phyloP scores from a whole-genome alignment of 1,140 invertebrate genomes.

The Globodera ellingtonae region DNA sequence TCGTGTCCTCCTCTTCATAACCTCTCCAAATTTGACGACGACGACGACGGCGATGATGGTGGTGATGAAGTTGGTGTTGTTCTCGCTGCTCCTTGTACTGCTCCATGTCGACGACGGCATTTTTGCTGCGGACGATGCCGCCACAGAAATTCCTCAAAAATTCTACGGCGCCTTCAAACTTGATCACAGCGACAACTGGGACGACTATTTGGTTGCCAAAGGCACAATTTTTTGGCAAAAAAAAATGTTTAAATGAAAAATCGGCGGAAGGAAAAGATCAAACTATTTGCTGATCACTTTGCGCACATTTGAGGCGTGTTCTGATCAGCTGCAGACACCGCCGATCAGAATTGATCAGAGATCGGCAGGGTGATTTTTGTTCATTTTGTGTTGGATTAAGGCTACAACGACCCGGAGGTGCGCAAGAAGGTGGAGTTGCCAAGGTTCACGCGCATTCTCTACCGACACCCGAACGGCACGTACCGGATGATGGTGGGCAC shows the following conservation, averaged over 20 bases:
- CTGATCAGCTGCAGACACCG: no score
- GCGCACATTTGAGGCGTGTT: no score
- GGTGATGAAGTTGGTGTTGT: slow-evolving; percentile 1
- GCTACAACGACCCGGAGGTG: slow-evolving; percentile 9
- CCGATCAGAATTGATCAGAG: no score
- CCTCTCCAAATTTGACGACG: not conserved
- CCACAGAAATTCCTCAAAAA: slow-evolving; percentile 17
- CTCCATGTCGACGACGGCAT: not conserved
- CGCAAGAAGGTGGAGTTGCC: slow-evolving; percentile 3
- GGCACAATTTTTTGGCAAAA: not conserved
- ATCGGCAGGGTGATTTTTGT: no score
- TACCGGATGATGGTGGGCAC: slow-evolving; percentile 26
- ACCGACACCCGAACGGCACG: slow-evolving; percentile 5
- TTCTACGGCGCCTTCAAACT: slow-evolving; percentile 25
- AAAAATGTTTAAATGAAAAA: no score
- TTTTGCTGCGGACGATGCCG: not conserved
- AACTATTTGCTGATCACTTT: no score
- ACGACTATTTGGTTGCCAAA: slow-evolving; percentile 21
- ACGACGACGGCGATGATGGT: not conserved
- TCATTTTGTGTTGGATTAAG: not conserved
- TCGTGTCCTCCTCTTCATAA: not conserved
- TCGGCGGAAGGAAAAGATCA: no score
- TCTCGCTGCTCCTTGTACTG: not conserved
- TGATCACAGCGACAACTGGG: slow-evolving; percentile 23
- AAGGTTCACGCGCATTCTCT: slow-evolving; percentile 18